Percentiles rank a stretch among this genome's conserved stretches.
phyloP scores from a whole-genome alignment of 2,888 invertebrate genomes.

The Drosophila atripex region DNA sequence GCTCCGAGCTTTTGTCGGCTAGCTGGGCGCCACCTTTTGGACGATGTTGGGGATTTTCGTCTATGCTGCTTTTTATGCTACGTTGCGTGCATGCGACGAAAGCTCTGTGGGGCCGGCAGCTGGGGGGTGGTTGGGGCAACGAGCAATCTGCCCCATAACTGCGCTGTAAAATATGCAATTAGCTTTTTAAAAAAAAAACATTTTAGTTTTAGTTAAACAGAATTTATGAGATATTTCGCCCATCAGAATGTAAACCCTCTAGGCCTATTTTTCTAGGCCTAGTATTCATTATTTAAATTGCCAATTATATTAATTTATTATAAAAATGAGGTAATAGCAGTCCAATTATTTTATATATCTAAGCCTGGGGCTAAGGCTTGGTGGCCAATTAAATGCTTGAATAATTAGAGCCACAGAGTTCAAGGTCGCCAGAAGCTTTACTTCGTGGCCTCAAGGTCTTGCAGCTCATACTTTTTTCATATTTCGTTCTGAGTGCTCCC shows the following conservation, averaged over 20 bases:
- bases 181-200: slow-evolving; percentile 7
- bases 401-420: slow-evolving; percentile 26
- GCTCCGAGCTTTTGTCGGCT: slow-evolving; percentile 20
- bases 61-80: slow-evolving; percentile 71
- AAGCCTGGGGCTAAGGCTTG: background rate
- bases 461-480: background rate
- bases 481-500: background rate
- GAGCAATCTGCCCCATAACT: slow-evolving; percentile 14
- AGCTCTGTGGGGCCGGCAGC: slow-evolving; percentile 48
- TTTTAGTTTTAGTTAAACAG: background rate
- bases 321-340: background rate
- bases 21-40: slow-evolving; percentile 58
- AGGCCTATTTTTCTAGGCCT: no score
- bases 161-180: slow-evolving; percentile 79
- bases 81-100: slow-evolving; percentile 51
- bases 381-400: slow-evolving; percentile 3
- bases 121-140: slow-evolving; percentile 6
- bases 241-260: background rate
- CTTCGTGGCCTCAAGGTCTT: slow-evolving; percentile 10
- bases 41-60: slow-evolving; percentile 38
- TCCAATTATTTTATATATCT: background rate
- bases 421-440: slow-evolving; percentile 27
- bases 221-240: background rate
- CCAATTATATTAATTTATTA: slow-evolving; percentile 1
- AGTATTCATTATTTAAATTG: background rate